Evolutionary conservation across 2,888 invertebrate species (phyloP).

Genomic region (Tetragonula carbonaria): DNA sequence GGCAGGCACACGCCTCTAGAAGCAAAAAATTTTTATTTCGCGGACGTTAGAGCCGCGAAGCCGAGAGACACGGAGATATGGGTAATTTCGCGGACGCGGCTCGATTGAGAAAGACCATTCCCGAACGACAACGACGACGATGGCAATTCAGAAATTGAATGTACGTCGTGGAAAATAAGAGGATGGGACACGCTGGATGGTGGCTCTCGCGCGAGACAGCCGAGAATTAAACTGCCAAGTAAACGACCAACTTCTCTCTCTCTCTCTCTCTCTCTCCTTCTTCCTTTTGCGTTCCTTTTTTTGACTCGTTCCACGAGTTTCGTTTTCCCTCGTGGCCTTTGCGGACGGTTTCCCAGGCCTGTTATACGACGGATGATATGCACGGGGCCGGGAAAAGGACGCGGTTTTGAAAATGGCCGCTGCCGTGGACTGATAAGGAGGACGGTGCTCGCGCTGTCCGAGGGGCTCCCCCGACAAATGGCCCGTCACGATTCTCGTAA

Average conservation of each 20-base stretch:
- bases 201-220: neutral
- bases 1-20: constrained; percentile 3
- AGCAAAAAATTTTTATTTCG: constrained; percentile 29
- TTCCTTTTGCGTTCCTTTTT: neutral
- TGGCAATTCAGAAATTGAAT: constrained; percentile 46
- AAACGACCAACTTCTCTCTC: constrained; percentile 18
- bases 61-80: constrained; percentile 16
- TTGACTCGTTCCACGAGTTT: neutral
- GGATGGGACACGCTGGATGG: neutral
- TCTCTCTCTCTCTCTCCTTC: neutral
- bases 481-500: constrained; percentile 83
- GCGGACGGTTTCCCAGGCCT: neutral
- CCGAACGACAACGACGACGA: constrained; percentile 40
- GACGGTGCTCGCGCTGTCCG: constrained; percentile 70
- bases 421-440: constrained; percentile 77
- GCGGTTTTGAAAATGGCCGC: constrained; percentile 80
- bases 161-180: constrained; percentile 6
- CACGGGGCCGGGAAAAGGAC: constrained; percentile 58
- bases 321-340: neutral
- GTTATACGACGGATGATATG: constrained; percentile 35
- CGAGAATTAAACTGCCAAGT: constrained; percentile 47
- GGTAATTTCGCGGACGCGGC: constrained; percentile 36
- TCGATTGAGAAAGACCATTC: constrained; percentile 4
- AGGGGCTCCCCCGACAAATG: constrained; percentile 81
- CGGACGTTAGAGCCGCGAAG: neutral